These are phyloP conservation scores for Listronotus bonariensis DNA, from an alignment of 1,140 invertebrate genomes.

Conservation along the genomic window DNA sequence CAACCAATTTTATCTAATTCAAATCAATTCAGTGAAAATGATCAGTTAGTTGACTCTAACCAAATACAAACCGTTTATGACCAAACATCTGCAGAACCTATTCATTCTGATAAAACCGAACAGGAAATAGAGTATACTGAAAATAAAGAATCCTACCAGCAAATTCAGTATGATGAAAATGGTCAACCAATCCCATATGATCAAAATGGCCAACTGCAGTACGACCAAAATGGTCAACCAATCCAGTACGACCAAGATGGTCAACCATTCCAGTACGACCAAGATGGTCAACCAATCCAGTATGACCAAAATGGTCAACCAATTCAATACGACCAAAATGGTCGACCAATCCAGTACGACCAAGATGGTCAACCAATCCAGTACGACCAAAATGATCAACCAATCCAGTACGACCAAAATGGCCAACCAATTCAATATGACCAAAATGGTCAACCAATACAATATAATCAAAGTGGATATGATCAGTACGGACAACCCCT, in stretches of 20 bases:
- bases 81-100: conserved; percentile 15
- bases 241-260: conserved; percentile 25
- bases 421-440: conserved; percentile 19
- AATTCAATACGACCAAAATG: conserved; percentile 23
- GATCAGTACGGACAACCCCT: conserved; percentile 6
- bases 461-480: conserved; percentile 1
- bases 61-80: conserved; percentile 27
- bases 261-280: conserved; percentile 20
- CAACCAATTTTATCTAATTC: conserved; percentile 1
- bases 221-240: conserved; percentile 25
- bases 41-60: conserved; percentile 18
- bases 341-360: conserved; percentile 18
- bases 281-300: conserved; percentile 9
- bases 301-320: conserved; percentile 28
- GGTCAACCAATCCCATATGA: conserved; percentile 29
- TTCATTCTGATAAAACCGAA: conserved; percentile 23
- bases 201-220: conserved; percentile 14
- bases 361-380: conserved; percentile 19
- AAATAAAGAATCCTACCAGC: conserved; percentile 6
- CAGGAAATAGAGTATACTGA: conserved; percentile 26
- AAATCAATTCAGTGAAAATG: conserved; percentile 26
- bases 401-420: conserved; percentile 23
- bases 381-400: conserved; percentile 18
- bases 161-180: conserved; percentile 24
- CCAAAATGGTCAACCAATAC: conserved; percentile 14